A percentile compares a stretch with the other conserved stretches of the same genome.
Conservation (phyloP, 2,113 vertebrate species). For the Pachycephala philippinensis region DNA sequence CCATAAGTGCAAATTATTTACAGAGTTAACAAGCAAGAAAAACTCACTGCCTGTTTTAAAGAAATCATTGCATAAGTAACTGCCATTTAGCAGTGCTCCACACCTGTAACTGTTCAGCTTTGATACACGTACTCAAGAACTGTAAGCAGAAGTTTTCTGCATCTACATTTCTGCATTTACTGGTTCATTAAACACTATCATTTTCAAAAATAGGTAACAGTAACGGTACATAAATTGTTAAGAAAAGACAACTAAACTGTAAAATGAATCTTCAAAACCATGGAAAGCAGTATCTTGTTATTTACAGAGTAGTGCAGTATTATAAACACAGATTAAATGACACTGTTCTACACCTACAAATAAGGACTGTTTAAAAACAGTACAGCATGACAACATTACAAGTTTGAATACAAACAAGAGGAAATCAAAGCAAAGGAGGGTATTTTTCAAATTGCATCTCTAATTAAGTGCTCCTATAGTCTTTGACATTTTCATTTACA, state of each 20-base stretch:
- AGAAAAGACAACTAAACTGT: constrained; percentile 33
- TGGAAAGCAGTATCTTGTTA: constrained; percentile 26
- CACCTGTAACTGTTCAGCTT: neutral
- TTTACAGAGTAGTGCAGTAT: constrained; percentile 52
- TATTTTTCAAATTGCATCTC: neutral
- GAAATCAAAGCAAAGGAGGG: neutral
- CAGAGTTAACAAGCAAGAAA: neutral
- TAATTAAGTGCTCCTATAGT: neutral
- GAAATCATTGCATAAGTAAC: neutral
- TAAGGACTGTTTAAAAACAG: constrained; percentile 23
- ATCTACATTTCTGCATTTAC: constrained; percentile 39
- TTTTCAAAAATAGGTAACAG: constrained; percentile 43
- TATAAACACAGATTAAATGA: constrained; percentile 37
- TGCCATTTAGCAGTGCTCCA: neutral
- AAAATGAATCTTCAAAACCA: constrained; percentile 36
- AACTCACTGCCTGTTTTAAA: neutral
- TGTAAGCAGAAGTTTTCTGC: constrained; percentile 24
- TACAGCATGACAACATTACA: neutral
- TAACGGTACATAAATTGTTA: constrained; percentile 35
- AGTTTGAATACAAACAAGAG: neutral
- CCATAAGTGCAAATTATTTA: constrained; percentile 6
- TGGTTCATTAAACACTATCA: constrained; percentile 24
- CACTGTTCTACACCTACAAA: constrained; percentile 30
- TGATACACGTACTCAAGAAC: neutral
- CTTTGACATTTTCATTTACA: constrained; percentile 5